A percentile compares a stretch with the other conserved stretches of the same genome.
Conservation (phyloP, 2,113 vertebrate genomes). For the Semicossyphus pulcher region DNA sequence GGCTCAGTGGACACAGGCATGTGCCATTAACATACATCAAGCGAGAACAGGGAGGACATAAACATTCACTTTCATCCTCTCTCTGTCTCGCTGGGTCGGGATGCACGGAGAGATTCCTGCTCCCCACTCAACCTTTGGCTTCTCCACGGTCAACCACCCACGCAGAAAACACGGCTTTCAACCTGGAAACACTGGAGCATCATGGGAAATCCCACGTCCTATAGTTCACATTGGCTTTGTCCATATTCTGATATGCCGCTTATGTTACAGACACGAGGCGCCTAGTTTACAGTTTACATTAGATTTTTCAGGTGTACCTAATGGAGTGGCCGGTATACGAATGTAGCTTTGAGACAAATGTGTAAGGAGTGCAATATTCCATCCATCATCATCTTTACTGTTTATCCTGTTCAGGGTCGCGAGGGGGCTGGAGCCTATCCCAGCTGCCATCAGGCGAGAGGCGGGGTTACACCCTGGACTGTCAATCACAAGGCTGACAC, state of each 20-base stretch:
- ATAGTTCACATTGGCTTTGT: neutral
- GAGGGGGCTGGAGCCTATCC: too few relatives aligned
- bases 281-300: too few relatives aligned
- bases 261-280: too few relatives aligned
- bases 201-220: conserved; percentile 18
- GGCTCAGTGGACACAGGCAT: conserved; percentile 46
- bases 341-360: too few relatives aligned
- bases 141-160: conserved; percentile 42
- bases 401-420: too few relatives aligned
- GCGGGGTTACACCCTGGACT: too few relatives aligned
- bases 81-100: conserved; percentile 6
- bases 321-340: too few relatives aligned
- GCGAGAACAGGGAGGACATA: conserved; percentile 27
- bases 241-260: neutral
- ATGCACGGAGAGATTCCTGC: conserved; percentile 66
- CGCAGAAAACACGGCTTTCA: conserved; percentile 15
- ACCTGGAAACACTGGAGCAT: conserved; percentile 10
- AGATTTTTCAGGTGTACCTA: too few relatives aligned
- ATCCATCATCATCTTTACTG: too few relatives aligned
- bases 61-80: conserved; percentile 55
- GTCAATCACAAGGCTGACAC: too few relatives aligned
- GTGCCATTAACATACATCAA: conserved; percentile 49
- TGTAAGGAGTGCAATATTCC: too few relatives aligned
- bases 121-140: conserved; percentile 71
- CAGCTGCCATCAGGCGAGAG: too few relatives aligned